A percentile compares a stretch with the other conserved stretches of the same genome.
Evolutionary conservation across 2,113 vertebrate genomes (phyloP).

Genomic region (Eulacestoma nigropectus): DNA sequence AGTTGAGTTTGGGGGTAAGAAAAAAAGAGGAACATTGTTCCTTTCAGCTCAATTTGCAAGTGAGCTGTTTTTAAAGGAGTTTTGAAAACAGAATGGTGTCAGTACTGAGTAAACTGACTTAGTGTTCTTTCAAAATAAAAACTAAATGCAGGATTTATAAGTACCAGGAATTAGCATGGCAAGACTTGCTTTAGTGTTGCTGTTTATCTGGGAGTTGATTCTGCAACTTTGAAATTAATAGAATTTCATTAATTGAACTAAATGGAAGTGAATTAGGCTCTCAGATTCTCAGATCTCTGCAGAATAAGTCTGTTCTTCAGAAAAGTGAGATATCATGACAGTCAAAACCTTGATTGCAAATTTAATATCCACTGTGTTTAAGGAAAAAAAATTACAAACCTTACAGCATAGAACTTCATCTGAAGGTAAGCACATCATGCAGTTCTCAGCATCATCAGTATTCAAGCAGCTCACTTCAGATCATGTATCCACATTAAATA

Average conservation of each 20-base stretch:
- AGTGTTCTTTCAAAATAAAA: constrained; percentile 20
- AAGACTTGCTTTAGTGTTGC: not conserved
- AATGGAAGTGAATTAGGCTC: not conserved
- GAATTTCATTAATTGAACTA: not conserved
- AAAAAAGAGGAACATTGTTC: not conserved
- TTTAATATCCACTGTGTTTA: not conserved
- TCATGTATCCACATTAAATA: not conserved
- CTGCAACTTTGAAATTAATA: not conserved
- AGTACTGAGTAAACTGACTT: not conserved
- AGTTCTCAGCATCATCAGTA: not conserved
- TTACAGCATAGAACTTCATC: not conserved
- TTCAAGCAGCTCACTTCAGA: not conserved
- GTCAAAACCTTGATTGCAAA: not conserved
- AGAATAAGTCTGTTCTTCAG: not conserved
- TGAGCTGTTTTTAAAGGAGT: not conserved
- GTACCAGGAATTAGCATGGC: not conserved
- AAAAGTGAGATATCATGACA: not conserved
- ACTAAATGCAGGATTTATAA: not conserved
- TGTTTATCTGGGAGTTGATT: not conserved
- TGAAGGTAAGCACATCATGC: not conserved
- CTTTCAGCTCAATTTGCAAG: not conserved
- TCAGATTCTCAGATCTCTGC: not conserved
- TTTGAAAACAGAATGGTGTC: not conserved
- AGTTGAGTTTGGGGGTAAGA: not conserved
- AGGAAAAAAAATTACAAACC: not conserved